Evolutionary conservation across 2,888 invertebrate species (phyloP).

Genomic region (Lycophotia porphyrea): DNA sequence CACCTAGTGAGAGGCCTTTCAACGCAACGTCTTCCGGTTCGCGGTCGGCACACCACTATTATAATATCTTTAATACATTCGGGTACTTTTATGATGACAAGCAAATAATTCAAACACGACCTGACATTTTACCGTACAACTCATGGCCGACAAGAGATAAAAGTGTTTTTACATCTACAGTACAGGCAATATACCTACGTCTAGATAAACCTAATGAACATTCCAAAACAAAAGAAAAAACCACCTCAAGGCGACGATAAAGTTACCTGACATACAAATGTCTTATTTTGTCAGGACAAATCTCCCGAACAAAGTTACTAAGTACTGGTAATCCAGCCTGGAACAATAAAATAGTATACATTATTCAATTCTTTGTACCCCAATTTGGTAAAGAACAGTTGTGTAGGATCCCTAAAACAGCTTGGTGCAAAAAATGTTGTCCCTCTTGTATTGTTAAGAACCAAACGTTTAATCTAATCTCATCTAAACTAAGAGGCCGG

Average conservation of each 20-base stretch:
- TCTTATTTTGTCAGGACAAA: constrained; percentile 24
- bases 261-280: constrained; percentile 38
- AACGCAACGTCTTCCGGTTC: no score
- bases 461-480: constrained; percentile 77
- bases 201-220: constrained; percentile 19
- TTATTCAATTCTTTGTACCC: constrained; percentile 62
- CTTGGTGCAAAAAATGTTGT: constrained; percentile 71
- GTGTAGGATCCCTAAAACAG: constrained; percentile 59
- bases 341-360: constrained; percentile 55
- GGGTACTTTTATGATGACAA: neutral
- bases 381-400: constrained; percentile 58
- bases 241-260: constrained; percentile 13
- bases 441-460: constrained; percentile 76
- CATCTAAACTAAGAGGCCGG: constrained; percentile 73
- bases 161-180: neutral
- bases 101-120: no score
- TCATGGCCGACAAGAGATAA: neutral
- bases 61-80: neutral
- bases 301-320: constrained; percentile 26
- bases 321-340: constrained; percentile 33
- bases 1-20: no score
- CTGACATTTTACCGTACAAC: no score
- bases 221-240: constrained; percentile 18
- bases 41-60: no score
- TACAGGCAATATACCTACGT: neutral